These are phyloP conservation scores for Andricus grossulariae DNA, from an alignment of 1,140 invertebrate species.

Conservation along the genomic window DNA sequence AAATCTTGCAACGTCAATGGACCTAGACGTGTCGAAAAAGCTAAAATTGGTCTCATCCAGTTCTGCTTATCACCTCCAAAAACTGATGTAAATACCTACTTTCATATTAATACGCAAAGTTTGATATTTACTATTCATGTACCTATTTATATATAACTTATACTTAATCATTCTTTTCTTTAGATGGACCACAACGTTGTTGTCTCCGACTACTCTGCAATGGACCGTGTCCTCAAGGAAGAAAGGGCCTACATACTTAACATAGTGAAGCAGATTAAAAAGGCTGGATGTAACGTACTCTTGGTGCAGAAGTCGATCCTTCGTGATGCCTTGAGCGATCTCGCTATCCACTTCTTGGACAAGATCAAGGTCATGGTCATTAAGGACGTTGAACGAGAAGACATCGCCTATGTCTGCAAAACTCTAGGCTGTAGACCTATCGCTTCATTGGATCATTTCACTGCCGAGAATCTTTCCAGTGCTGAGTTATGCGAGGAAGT, in stretches of 20 bases:
- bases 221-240: constrained; percentile 99
- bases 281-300: constrained; percentile 97
- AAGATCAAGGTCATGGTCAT: constrained; percentile 99
- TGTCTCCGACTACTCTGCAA: constrained; percentile 98
- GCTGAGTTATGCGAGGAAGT: constrained; percentile 98
- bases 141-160: background rate
- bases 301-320: constrained; percentile 99
- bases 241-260: constrained; percentile 98
- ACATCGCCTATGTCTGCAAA: constrained; percentile 98
- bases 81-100: constrained; percentile 90
- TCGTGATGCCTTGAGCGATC: constrained; percentile 96
- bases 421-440: constrained; percentile 96
- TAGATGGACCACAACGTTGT: constrained; percentile 99
- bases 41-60: constrained; percentile 99
- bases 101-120: background rate
- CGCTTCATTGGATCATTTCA: constrained; percentile 98
- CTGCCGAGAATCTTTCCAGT: constrained; percentile 91
- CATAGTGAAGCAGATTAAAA: constrained; percentile 99
- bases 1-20: constrained; percentile 93
- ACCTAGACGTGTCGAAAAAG: constrained; percentile 95
- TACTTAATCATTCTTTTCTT: constrained; percentile 44
- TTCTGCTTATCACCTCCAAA: constrained; percentile 99
- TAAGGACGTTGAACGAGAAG: constrained; percentile 98
- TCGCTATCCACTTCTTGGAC: constrained; percentile 98
- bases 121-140: background rate